phyloP scores from a whole-genome alignment of 2,797 vertebrate genomes.

The Pipistrellus kuhlii region DNA sequence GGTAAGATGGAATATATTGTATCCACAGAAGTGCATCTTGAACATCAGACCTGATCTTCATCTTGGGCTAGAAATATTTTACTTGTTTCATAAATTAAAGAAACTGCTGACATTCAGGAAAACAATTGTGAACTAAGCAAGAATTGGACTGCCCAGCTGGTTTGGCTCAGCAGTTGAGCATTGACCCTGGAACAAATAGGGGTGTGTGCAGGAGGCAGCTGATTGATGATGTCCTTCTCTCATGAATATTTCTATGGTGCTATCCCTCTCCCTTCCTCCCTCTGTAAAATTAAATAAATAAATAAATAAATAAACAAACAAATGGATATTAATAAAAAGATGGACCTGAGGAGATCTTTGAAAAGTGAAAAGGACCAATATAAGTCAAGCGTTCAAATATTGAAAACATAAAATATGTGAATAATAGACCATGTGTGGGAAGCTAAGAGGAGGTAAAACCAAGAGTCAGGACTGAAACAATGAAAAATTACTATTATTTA shows the following conservation, averaged over 20 bases:
- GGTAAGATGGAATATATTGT: background rate
- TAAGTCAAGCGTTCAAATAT: conserved; percentile 55
- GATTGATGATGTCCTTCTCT: too few relatives aligned
- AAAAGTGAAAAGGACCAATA: conserved; percentile 57
- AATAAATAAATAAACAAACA: too few relatives aligned
- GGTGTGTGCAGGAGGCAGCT: too few relatives aligned
- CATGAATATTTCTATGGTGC: too few relatives aligned
- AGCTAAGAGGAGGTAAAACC: background rate
- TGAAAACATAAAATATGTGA: conserved; percentile 46
- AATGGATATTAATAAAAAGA: too few relatives aligned
- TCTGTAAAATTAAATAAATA: too few relatives aligned
- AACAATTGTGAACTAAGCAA: conserved; percentile 24
- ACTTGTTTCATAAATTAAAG: conserved; percentile 51
- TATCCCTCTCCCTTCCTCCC: too few relatives aligned
- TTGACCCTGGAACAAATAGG: too few relatives aligned
- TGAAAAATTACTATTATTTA: background rate
- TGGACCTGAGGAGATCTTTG: conserved; percentile 24
- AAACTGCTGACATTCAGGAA: conserved; percentile 68
- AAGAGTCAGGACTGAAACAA: background rate
- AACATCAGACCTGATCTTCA: background rate
- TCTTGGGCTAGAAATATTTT: conserved; percentile 25
- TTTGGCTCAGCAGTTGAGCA: too few relatives aligned
- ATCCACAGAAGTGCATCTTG: background rate
- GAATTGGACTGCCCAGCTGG: background rate
- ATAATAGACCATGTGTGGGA: background rate